Evolutionary conservation across 1,140 invertebrate species (phyloP), one percentile per base, ranked within the genome.

Genomic region (Microplitis mediator): DNA sequence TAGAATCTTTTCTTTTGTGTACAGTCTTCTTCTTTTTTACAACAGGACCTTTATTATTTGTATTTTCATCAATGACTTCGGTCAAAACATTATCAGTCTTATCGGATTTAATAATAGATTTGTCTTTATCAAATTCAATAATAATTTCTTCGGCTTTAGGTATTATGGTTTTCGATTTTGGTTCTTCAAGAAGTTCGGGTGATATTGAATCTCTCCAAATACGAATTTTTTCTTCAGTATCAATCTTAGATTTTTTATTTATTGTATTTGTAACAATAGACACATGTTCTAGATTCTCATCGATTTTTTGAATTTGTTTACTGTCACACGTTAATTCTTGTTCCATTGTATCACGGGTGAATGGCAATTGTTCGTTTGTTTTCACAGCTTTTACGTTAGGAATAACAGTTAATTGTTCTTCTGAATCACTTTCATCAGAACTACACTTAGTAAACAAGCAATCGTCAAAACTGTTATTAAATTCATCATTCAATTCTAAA

Each of bases 161-260:
- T 8, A 52, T 5, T 23, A 36, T 8, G 35, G 23, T 23, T 50
- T 71, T 62, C 9, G 72, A 34, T 54, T 72, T 50, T 32, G 51
- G 32, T 51, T 61, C 58, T 16, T 69, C 70, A 5, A 58, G 5
- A 60, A 50, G 23, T 5, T 76, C 58, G 13, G 71, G 73, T 23
- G 76, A 65, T 14, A 66, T 51, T 3, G 77, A 73, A 73, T 85
- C 84, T 39, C 74, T 74, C 82, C 83, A 85, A 61, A 86, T 74
- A 71, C 79, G 74, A 35, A 85, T 82, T 34, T 71, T 77, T 54
- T 79, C 75, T 11, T 77, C 74, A 56, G 58, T 13, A n/a, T 54
- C 45, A 6, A 58, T 72, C 13, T 36, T 3, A 45, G 45, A 51
- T 39, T 39, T 62, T 16, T 35, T 45, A 45, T 45, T 45, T 45